Evolutionary conservation across 2,113 vertebrate genomes (phyloP).

Genomic region (Sander vitreus): DNA sequence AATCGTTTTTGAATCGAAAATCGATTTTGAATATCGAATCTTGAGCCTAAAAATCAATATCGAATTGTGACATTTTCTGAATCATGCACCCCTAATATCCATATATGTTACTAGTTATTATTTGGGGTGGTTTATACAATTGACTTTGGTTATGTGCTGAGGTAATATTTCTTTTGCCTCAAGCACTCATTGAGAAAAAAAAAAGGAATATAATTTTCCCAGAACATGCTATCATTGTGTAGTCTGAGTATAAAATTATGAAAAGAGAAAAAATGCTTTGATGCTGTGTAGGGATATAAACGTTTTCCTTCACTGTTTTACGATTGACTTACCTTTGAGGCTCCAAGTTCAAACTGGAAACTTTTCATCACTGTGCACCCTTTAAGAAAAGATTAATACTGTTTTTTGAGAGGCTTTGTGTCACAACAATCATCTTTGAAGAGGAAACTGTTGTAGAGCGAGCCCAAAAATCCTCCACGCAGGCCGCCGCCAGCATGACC

Average conservation of each 20-base stretch:
- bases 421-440: conserved; percentile 29
- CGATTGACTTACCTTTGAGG: conserved; percentile 65
- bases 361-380: conserved; percentile 29
- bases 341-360: conserved; percentile 41
- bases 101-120: conserved; percentile 23
- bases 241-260: conserved; percentile 62
- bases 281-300: conserved; percentile 53
- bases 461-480: neutral
- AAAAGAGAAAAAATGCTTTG: conserved; percentile 67
- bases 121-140: conserved; percentile 37
- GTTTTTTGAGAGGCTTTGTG: conserved; percentile 20
- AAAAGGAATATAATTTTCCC: conserved; percentile 26
- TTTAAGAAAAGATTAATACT: conserved; percentile 42
- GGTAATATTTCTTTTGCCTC: conserved; percentile 16
- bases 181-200: conserved; percentile 42
- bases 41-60: too few relatives aligned
- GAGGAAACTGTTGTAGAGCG: conserved; percentile 16
- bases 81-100: too few relatives aligned
- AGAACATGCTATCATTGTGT: conserved; percentile 71
- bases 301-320: conserved; percentile 52
- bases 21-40: too few relatives aligned
- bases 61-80: too few relatives aligned
- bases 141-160: conserved; percentile 11
- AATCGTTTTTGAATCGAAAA: too few relatives aligned
- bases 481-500: conserved; percentile 20